phyloP scores from a whole-genome alignment of 2,113 vertebrate genomes.

The Percina caprodes region DNA sequence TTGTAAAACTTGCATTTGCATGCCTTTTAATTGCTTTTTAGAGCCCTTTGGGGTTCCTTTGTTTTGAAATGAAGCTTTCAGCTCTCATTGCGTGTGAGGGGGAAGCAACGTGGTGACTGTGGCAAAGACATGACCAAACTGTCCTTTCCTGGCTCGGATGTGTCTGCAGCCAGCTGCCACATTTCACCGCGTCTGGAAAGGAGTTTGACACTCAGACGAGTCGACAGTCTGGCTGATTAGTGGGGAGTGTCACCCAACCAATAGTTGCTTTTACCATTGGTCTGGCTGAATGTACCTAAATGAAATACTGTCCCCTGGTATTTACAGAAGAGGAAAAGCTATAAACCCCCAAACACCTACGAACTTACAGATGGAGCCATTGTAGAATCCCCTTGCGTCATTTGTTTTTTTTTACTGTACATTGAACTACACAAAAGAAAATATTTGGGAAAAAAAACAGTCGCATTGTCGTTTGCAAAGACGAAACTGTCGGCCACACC shows the following conservation, averaged over 20 bases:
- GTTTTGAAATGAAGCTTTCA: neutral
- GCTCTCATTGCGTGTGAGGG: neutral
- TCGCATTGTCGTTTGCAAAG: too few relatives aligned
- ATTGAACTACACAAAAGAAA: neutral
- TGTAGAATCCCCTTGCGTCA: conserved; percentile 29
- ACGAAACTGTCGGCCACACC: neutral
- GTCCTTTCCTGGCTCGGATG: neutral
- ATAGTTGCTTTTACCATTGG: conserved; percentile 15
- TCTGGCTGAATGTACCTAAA: conserved; percentile 16
- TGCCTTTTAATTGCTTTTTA: neutral
- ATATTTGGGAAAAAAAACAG: neutral
- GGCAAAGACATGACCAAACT: neutral
- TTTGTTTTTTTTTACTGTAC: conserved; percentile 19
- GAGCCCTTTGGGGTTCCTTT: neutral
- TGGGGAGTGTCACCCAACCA: neutral
- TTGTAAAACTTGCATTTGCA: neutral
- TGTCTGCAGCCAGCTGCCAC: conserved; percentile 34
- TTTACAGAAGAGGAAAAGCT: conserved; percentile 59
- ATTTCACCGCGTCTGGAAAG: conserved; percentile 25
- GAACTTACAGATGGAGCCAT: conserved; percentile 45
- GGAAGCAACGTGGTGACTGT: neutral
- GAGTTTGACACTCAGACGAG: conserved; percentile 14
- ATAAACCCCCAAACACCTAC: conserved; percentile 41
- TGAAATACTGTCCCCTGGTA: conserved; percentile 51
- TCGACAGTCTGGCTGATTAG: conserved; percentile 5